Evolutionary conservation across 2,113 vertebrate species (phyloP), one percentile per base, ranked within the genome.

Genomic region (Apaloderma vittatum): DNA sequence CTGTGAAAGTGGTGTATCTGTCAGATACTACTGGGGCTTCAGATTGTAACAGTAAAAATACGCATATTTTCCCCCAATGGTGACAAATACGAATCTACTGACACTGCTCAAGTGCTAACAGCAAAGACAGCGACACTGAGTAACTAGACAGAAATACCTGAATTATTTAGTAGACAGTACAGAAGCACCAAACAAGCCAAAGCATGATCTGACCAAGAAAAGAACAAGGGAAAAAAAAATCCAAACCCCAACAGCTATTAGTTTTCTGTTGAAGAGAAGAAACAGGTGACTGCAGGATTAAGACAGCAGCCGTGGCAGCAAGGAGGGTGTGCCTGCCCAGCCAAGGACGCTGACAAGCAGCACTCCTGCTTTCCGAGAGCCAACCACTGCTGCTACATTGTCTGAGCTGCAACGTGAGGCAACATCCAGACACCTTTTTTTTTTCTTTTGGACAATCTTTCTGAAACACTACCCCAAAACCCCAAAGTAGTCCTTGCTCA

Each of bases 101-200:
- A 90, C 66, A 43, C 57, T 19, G 19, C 48, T 92, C 55, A 90
- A 90, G 86, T 1, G 52, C 55, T 80, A 80, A 73, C 63, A 86
- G 88, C 86, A 83, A 92, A 88, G 75, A 19, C 70, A 37, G 54
- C 7, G 40, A 92, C 68, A 86, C 23, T n/a, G 58, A 94, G 9
- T 45, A 92, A 72, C 66, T 34, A 90, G 78, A 92, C 78, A 86
- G 62, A 88, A 90, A 83, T 76, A 93, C 3, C 75, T 92, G 86
- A 96, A 93, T 93, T 93, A 94, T 95, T 97, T 90, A 94, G 90
- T 18, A 92, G 82, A 83, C 23, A 79, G 58, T 10, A 22, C 58
- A 83, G 49, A 90, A 88, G 77, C 71, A 93, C 79, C 29, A 52
- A 94, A 87, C 66, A 90, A 92, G 45, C 78, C 62, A 79, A 86